Conservation (phyloP, 2,113 vertebrate genomes). For the Sphaerodactylus townsendi region DNA sequence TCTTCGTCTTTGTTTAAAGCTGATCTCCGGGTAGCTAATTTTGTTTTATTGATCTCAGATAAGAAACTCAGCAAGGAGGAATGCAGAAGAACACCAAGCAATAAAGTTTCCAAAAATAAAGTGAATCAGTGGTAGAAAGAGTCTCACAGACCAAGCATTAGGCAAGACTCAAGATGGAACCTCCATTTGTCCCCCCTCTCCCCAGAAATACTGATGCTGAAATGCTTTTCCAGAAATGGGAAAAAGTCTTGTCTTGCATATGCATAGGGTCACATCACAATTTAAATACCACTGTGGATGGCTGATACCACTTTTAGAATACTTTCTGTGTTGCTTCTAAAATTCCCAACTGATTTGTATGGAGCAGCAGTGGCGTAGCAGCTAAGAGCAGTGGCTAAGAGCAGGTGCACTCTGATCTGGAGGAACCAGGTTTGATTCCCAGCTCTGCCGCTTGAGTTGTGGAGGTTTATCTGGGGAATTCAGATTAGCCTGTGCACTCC, state of each 20-base stretch:
- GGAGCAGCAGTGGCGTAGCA: too few relatives aligned
- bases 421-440: too few relatives aligned
- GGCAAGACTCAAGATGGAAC: not conserved
- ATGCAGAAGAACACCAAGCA: not conserved
- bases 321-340: not conserved
- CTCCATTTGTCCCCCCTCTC: not conserved
- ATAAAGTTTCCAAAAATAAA: slow-evolving; percentile 13
- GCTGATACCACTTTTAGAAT: not conserved
- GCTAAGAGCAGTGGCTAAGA: too few relatives aligned
- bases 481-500: too few relatives aligned
- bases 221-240: not conserved
- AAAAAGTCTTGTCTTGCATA: not conserved
- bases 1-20: slow-evolving; percentile 9
- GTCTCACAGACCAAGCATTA: slow-evolving; percentile 14
- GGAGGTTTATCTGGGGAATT: too few relatives aligned
- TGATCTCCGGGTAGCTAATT: slow-evolving; percentile 40
- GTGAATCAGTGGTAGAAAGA: slow-evolving; percentile 15
- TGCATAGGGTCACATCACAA: not conserved
- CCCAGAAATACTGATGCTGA: not conserved
- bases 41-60: slow-evolving; percentile 8
- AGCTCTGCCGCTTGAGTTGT: too few relatives aligned
- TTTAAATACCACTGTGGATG: not conserved
- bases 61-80: slow-evolving; percentile 13
- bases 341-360: not conserved
- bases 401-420: too few relatives aligned